Evolutionary conservation across 2,888 invertebrate genomes (phyloP), one percentile per base, ranked within the genome.

Genomic region (Incurvaria masculella): DNA sequence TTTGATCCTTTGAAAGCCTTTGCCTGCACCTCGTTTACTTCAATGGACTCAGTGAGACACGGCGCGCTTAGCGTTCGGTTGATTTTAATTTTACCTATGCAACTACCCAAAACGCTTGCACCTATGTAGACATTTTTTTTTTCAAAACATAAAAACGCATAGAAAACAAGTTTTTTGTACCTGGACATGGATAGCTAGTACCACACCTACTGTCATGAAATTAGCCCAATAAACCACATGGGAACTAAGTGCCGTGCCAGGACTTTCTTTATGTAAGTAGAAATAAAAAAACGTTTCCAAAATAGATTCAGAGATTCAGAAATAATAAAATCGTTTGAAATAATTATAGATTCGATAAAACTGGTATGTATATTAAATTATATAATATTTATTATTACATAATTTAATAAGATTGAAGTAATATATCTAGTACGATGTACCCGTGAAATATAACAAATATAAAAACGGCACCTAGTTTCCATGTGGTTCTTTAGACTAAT

Each of bases 1-100:
- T 63, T 61, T 61, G 60, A 65, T 66, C 45, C 60, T 60, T 61
- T 59, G 58, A 55, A 57, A 58, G 57, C 42, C 46, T 46, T 51
- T 40, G 42, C 57, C 56, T 57, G 57, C 57, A 49, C 55, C 50
- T 55, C 53, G 52, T 52, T 53, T 52, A 51, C 51, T 51, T 33
- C 41, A 57, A 53, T 50, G 52, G 49, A 52, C 53, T 56, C 52
- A 52, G 51, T 45, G 50, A 21, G 51, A 53, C 55, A 49, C 41
- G 49, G 42, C 47, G 53, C 48, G 46, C 44, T 47, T 16, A 49
- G 50, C 49, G 50, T 42, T 42, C 42, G 27, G 14, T 17, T 23
- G 17, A 21, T 33, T 19, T 16, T 40, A 42, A 47, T 8, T 8
- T 16, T 16, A 6, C 27, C 21, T 41, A 38, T 20, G 41, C 21